These are phyloP conservation scores for Hemibagrus guttatus DNA, from an alignment of 2,797 vertebrate species.

Conservation along the genomic window DNA sequence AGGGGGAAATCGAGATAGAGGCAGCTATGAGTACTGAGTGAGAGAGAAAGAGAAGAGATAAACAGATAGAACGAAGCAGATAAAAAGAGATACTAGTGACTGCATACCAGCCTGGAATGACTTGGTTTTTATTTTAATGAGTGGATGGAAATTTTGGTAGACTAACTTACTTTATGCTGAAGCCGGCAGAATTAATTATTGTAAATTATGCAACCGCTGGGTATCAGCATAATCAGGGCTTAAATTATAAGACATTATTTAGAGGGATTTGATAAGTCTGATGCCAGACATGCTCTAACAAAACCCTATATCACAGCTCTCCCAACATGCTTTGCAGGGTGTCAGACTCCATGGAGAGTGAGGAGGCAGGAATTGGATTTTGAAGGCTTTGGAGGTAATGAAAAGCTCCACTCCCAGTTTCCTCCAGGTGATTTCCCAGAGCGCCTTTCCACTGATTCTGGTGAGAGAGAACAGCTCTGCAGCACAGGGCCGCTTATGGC, in stretches of 20 bases:
- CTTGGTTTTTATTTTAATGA: neutral
- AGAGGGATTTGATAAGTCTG: conserved; percentile 15
- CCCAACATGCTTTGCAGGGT: conserved; percentile 48
- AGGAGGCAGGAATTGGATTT: conserved; percentile 80
- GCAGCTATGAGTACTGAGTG: conserved; percentile 7
- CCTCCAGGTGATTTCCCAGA: conserved; percentile 81
- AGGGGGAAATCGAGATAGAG: conserved; percentile 28
- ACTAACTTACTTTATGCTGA: conserved; percentile 5
- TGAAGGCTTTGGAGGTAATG: conserved; percentile 80
- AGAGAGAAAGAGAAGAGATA: conserved; percentile 22
- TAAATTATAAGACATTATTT: conserved; percentile 11
- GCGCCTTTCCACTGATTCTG: conserved; percentile 61
- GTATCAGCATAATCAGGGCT: conserved; percentile 4
- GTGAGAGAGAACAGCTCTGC: conserved; percentile 34
- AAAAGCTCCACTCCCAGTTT: conserved; percentile 80
- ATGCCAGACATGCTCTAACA: conserved; percentile 14
- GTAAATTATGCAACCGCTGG: conserved; percentile 19
- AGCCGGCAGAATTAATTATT: conserved; percentile 19
- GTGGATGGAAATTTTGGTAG: neutral
- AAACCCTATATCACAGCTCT: conserved; percentile 33
- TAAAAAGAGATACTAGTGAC: conserved; percentile 31
- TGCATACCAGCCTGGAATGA: conserved; percentile 39
- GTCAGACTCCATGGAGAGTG: conserved; percentile 61
- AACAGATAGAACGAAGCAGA: conserved; percentile 25
- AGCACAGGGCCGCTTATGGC: conserved; percentile 26